These are phyloP conservation scores for Cheilosia urbana DNA, from an alignment of 2,888 invertebrate genomes.

Conservation along the genomic window DNA sequence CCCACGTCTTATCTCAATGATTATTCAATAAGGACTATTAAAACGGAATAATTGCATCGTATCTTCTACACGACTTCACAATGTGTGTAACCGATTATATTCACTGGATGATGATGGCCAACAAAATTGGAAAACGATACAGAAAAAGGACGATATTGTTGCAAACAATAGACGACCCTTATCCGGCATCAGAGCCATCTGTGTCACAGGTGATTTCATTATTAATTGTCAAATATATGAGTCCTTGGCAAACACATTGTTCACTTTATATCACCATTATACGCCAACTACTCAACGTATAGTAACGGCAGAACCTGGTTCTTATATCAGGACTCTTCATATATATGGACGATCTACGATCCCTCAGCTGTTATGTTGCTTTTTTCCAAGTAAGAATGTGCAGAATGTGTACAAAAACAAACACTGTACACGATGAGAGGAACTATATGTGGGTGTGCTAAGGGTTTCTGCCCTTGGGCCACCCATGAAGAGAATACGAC, in stretches of 20 bases:
- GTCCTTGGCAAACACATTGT: constrained; percentile 72
- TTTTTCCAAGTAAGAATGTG: constrained; percentile 38
- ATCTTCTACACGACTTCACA: constrained; percentile 22
- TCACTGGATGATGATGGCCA: constrained; percentile 3
- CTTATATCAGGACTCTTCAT: constrained; percentile 47
- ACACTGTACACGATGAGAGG: constrained; percentile 34
- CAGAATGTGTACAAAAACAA: constrained; percentile 22
- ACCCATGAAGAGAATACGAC: constrained; percentile 25
- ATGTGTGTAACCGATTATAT: neutral
- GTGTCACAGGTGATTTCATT: constrained; percentile 74
- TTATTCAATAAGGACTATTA: constrained; percentile 62
- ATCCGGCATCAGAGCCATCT: neutral
- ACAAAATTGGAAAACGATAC: neutral
- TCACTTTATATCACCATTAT: constrained; percentile 63
- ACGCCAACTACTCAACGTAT: constrained; percentile 41
- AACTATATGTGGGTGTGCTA: constrained; percentile 16
- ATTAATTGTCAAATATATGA: constrained; percentile 73
- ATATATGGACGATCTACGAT: neutral
- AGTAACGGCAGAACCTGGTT: constrained; percentile 30
- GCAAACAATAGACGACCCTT: constrained; percentile 10
- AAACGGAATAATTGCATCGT: constrained; percentile 50
- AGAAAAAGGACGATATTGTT: constrained; percentile 1
- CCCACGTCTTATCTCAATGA: constrained; percentile 35
- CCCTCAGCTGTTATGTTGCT: constrained; percentile 27
- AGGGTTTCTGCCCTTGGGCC: constrained; percentile 49